Base-by-base conservation (phyloP, 2,113 vertebrate species). In the Ageneiosus marmoratus region DNA sequence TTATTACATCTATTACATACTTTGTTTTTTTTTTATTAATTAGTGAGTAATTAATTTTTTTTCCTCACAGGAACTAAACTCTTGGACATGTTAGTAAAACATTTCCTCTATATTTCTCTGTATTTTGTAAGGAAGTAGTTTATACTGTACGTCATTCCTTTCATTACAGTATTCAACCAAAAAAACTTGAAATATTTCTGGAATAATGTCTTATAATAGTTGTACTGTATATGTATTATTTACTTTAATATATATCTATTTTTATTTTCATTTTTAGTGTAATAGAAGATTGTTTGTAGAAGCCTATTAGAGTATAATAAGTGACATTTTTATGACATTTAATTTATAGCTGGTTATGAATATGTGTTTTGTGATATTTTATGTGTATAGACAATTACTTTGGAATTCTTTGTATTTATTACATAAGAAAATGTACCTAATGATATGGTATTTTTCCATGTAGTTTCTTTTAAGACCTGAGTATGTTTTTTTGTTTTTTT, bases 391-490 rank as follows among this genome's bases (percentile, higher is more conserved):
- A 46, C 72, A 53, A 18, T 70, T 81, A 62, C 70, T 69, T 80
- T 83, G 44, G 32, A 84, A 37, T 50, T 41, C 50, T 74, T 81
- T 75, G 53, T 87, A 84, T 87, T 87, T 87, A 87, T 87, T 87
- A 81, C 77, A 65, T 56, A 65, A 46, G 76, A 65, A 58, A 27
- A n/a, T n/a, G n/a, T n/a, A 62, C 41, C 44, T 41, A 55, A 65
- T 37, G 34, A 3, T 81, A 44, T 70, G 73, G 46, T 56, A 60
- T 73, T 37, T 34, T 44, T 73, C 7, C 1, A n/a, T 4, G 11
- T 72, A 27, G 24, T 55, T 53, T 56, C 5, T 29, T 46, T 27
- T 12, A 83, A 60, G 41, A 73, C 24, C 50, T 10, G 34, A 27
- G 51, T 75, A n/a, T 44, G 11, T 6, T 12, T 63, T 65, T 79